Evolutionary conservation across 2,113 vertebrate genomes (phyloP).

Genomic region (Proterorhinus semilunaris): DNA sequence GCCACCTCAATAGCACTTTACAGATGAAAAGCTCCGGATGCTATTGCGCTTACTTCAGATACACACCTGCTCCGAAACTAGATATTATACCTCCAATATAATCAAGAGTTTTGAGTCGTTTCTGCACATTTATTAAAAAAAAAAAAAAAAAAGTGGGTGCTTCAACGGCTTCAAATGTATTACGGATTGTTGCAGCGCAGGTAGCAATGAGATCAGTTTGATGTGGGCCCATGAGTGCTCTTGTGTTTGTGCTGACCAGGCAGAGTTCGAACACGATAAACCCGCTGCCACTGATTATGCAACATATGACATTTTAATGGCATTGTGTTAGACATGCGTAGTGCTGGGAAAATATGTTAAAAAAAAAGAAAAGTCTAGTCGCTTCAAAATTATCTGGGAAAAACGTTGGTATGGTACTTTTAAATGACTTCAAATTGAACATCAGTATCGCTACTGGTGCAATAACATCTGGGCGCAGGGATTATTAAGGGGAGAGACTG

Average conservation of each 20-base stretch:
- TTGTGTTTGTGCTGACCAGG: constrained; percentile 44
- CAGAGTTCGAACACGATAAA: constrained; percentile 38
- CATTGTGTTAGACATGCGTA: background rate
- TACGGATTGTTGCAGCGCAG: constrained; percentile 39
- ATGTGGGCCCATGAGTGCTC: constrained; percentile 52
- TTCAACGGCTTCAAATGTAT: constrained; percentile 45
- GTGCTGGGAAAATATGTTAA: background rate
- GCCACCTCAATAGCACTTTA: constrained; percentile 38
- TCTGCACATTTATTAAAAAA: background rate
- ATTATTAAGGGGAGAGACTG: too few species aligned
- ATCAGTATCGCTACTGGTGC: too few species aligned
- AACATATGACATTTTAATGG: constrained; percentile 16
- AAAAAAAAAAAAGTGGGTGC: constrained; percentile 20
- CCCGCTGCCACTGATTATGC: constrained; percentile 46
- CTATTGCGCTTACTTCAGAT: constrained; percentile 19
- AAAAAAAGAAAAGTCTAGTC: too few species aligned
- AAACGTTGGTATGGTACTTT: too few species aligned
- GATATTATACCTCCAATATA: background rate
- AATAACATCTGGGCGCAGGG: too few species aligned
- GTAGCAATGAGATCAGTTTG: constrained; percentile 43
- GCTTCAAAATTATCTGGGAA: too few species aligned
- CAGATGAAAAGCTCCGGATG: constrained; percentile 38
- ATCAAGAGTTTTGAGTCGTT: constrained; percentile 1
- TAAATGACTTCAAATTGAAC: too few species aligned
- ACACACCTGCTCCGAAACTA: constrained; percentile 25